phyloP scores from a whole-genome alignment of 2,113 vertebrate species.

The Xerus inauris region DNA sequence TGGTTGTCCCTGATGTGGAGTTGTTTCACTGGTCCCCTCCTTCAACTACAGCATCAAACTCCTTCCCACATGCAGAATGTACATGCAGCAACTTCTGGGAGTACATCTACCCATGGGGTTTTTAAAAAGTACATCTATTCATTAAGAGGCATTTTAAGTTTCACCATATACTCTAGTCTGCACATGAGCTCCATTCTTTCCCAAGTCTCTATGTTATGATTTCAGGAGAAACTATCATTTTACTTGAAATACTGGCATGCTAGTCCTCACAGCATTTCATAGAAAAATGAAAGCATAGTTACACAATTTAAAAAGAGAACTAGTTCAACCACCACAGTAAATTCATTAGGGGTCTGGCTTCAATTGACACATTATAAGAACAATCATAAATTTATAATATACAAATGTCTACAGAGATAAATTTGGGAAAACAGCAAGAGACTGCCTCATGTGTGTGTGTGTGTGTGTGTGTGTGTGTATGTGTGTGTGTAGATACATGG shows the following conservation, averaged over 20 bases:
- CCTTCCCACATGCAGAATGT: background rate
- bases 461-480: background rate
- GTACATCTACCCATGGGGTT: background rate
- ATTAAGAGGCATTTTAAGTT: background rate
- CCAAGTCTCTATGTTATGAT: background rate
- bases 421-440: background rate
- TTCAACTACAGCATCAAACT: background rate
- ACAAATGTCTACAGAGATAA: background rate
- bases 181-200: background rate
- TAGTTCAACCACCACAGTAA: background rate
- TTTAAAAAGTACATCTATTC: background rate
- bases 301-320: background rate
- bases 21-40: background rate
- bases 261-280: background rate
- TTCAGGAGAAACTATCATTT: background rate
- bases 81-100: background rate
- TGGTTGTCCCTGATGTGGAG: too few species aligned
- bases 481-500: background rate
- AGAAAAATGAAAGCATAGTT: background rate
- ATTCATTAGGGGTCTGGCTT: background rate
- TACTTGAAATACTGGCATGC: background rate
- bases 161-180: background rate
- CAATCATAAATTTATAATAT: background rate
- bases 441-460: background rate
- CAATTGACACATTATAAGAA: background rate